Evolutionary conservation across 2,113 vertebrate genomes (phyloP).

Genomic region (Chauna torquata): DNA sequence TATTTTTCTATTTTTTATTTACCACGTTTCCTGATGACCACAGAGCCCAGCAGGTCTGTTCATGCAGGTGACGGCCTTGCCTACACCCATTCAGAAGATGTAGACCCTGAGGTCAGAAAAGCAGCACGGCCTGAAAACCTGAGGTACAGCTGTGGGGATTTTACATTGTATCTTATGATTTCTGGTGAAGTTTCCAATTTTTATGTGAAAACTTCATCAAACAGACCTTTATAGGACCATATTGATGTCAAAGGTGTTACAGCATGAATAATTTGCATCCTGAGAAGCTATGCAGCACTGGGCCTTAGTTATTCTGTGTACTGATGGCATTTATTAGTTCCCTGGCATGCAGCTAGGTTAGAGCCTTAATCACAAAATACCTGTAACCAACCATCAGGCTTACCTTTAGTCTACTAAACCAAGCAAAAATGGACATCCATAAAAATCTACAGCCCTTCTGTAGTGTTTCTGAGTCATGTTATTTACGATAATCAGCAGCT

Average conservation of each 20-base stretch:
- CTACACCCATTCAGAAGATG: background rate
- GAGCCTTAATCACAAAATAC: background rate
- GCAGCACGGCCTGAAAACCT: background rate
- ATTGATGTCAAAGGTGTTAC: background rate
- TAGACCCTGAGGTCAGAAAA: background rate
- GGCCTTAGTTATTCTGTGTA: background rate
- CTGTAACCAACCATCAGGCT: background rate
- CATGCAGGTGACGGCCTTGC: background rate
- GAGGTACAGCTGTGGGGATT: background rate
- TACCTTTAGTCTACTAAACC: background rate
- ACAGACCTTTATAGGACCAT: background rate
- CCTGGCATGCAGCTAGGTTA: background rate
- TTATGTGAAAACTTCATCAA: background rate
- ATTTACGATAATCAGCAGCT: constrained; percentile 12
- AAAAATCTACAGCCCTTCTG: background rate
- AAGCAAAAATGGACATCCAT: background rate
- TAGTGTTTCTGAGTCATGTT: background rate
- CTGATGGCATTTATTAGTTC: background rate
- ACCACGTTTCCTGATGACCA: background rate
- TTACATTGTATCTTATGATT: accelerated
- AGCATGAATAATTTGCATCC: background rate
- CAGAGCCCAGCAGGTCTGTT: background rate
- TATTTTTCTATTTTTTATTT: background rate
- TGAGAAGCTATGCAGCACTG: background rate
- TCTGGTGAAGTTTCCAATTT: background rate